Conservation (phyloP, 2,888 invertebrate species). For the Teinopalpus imperialis region DNA sequence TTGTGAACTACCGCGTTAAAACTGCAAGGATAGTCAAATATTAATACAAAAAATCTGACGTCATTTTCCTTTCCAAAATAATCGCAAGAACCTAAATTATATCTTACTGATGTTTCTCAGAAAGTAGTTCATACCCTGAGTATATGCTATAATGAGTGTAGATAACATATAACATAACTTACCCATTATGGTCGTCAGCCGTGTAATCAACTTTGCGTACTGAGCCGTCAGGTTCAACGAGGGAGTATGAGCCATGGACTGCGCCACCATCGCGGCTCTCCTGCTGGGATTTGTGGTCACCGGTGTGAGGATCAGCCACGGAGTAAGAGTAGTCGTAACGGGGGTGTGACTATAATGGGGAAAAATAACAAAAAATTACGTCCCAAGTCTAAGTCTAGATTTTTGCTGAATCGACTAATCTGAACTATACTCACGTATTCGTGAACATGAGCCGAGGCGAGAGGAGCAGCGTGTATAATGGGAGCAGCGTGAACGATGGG, state of each 20-base stretch:
- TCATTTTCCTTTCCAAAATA: no score
- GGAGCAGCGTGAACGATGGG: constrained; percentile 56
- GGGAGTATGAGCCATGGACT: constrained; percentile 85
- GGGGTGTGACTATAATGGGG: constrained; percentile 80
- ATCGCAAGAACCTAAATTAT: no score
- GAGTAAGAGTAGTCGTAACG: constrained; percentile 84
- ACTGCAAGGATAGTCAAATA: constrained; percentile 44
- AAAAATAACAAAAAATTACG: no score
- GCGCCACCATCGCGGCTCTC: constrained; percentile 84
- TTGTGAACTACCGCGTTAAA: constrained; percentile 81
- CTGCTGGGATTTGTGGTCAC: constrained; percentile 83
- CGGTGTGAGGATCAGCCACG: constrained; percentile 83
- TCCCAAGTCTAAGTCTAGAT: no score
- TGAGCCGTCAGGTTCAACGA: constrained; percentile 84
- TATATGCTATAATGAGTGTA: no score
- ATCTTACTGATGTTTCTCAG: no score
- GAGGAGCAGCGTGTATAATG: constrained; percentile 42
- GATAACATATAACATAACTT: constrained; percentile 43
- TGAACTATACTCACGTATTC: constrained; percentile 58
- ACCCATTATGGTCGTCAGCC: constrained; percentile 83
- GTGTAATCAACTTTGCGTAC: constrained; percentile 84
- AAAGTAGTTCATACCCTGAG: no score
- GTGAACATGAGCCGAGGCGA: constrained; percentile 51
- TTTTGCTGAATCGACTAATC: no score
- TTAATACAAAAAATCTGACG: no score